Evolutionary conservation across 2,888 invertebrate species (phyloP).

Genomic region (Rotaria magnacalcarata): DNA sequence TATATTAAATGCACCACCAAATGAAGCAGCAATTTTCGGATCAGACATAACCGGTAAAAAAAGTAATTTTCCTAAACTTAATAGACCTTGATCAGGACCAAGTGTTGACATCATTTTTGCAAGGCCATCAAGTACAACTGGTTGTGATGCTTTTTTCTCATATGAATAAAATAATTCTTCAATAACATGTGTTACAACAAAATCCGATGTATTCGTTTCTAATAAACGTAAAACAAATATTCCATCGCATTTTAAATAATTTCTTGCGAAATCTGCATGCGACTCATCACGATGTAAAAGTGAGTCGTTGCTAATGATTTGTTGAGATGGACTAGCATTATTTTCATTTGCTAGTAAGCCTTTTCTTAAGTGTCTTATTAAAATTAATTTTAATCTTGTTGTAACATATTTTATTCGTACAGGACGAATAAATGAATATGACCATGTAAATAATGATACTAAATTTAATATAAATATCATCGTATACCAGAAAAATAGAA

Average conservation of each 20-base stretch:
- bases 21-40: conserved; percentile 5
- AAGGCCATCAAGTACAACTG: conserved; percentile 23
- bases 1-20: neutral
- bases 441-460: conserved; percentile 27
- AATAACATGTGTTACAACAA: conserved; percentile 24
- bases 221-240: conserved; percentile 27
- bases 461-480: conserved; percentile 24
- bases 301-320: neutral
- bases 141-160: conserved; percentile 19
- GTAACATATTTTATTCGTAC: conserved; percentile 32
- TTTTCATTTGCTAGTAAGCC: neutral
- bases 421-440: conserved; percentile 7
- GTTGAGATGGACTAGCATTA: neutral
- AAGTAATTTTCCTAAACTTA: conserved; percentile 36
- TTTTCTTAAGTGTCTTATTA: conserved; percentile 15
- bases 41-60: conserved; percentile 31
- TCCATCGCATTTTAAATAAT: conserved; percentile 35
- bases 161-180: conserved; percentile 24
- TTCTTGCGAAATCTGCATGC: conserved; percentile 18
- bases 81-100: conserved; percentile 16
- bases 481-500: conserved; percentile 37
- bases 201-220: conserved; percentile 21
- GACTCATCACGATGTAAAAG: conserved; percentile 27
- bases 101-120: conserved; percentile 37
- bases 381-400: conserved; percentile 30